Percentiles rank a stretch among this genome's conserved stretches.
These are phyloP conservation scores for Enteromius unitaeniatus DNA, from an alignment of 2,797 vertebrate genomes.

Conservation along the genomic window DNA sequence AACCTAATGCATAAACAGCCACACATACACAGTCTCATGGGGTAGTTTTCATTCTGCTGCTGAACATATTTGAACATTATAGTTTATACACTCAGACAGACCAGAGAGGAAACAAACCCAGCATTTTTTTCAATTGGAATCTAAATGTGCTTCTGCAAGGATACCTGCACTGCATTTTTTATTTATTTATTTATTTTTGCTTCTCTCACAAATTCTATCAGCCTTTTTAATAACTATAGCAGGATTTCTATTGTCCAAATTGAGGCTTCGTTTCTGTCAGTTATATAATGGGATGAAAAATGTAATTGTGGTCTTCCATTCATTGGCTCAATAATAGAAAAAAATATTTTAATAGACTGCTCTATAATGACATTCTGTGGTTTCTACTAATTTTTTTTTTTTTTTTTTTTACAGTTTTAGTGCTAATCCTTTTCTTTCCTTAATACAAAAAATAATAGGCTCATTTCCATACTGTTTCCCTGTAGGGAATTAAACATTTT, in stretches of 20 bases:
- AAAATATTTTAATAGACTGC: conserved; percentile 49
- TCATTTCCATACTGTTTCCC: conserved; percentile 18
- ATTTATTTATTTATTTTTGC: not conserved
- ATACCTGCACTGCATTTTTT: conserved; percentile 17
- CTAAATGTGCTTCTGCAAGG: not conserved
- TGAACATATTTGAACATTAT: conserved; percentile 33
- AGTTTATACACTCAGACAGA: conserved; percentile 33
- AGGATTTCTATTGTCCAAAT: conserved; percentile 39
- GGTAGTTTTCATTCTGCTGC: not conserved
- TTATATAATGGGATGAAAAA: conserved; percentile 57
- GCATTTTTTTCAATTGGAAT: not conserved
- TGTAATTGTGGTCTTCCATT: conserved; percentile 56
- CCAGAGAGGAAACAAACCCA: not conserved
- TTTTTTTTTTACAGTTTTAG: conserved; percentile 17
- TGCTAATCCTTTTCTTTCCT: conserved; percentile 40
- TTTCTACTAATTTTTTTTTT: conserved; percentile 50
- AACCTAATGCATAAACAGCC: not conserved
- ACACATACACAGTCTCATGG: not conserved
- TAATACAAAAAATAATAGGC: conserved; percentile 40
- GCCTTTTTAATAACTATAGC: conserved; percentile 44
- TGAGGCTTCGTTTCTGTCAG: conserved; percentile 48
- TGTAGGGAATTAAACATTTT: conserved; percentile 38
- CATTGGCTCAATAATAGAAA: conserved; percentile 42
- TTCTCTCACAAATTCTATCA: conserved; percentile 15
- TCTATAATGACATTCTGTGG: conserved; percentile 52